A percentile compares a stretch with the other conserved stretches of the same genome.
These are phyloP conservation scores for Urosaurus nigricauda DNA, from an alignment of 2,797 vertebrate species.

Conservation along the genomic window DNA sequence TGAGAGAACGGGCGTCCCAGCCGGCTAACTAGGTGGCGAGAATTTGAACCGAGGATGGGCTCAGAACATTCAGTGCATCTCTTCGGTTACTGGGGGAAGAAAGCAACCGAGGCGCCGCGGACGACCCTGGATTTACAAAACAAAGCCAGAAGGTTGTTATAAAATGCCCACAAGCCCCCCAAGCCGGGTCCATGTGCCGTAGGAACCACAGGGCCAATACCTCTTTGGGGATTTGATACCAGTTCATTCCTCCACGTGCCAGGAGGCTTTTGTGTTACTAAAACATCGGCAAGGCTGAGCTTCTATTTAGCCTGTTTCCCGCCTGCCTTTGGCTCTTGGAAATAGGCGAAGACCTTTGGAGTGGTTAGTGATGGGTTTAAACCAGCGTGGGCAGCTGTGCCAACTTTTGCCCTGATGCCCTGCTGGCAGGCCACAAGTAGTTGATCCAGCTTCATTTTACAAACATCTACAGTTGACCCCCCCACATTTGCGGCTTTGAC, in stretches of 20 bases:
- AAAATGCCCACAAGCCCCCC: no score
- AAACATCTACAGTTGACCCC: no score
- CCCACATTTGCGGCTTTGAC: no score
- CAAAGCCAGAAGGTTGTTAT: neutral
- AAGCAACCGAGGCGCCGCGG: neutral
- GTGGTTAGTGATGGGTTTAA: no score
- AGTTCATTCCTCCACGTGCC: neutral
- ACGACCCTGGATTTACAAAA: neutral
- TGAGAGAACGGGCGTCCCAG: neutral
- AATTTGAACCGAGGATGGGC: neutral
- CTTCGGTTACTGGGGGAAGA: neutral
- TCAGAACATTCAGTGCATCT: conserved; percentile 29
- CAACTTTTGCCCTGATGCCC: no score
- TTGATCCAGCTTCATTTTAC: no score
- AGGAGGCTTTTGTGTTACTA: neutral
- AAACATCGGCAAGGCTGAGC: neutral
- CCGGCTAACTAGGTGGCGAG: neutral
- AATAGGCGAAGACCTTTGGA: no score
- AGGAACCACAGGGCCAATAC: neutral
- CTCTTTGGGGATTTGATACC: neutral
- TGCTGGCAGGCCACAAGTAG: no score
- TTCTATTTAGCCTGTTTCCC: no score
- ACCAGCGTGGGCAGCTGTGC: no score
- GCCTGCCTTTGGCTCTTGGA: no score
- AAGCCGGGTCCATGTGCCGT: neutral